Evolutionary conservation across 2,888 invertebrate species (phyloP).

Genomic region (Drosophila stalkeri): DNA sequence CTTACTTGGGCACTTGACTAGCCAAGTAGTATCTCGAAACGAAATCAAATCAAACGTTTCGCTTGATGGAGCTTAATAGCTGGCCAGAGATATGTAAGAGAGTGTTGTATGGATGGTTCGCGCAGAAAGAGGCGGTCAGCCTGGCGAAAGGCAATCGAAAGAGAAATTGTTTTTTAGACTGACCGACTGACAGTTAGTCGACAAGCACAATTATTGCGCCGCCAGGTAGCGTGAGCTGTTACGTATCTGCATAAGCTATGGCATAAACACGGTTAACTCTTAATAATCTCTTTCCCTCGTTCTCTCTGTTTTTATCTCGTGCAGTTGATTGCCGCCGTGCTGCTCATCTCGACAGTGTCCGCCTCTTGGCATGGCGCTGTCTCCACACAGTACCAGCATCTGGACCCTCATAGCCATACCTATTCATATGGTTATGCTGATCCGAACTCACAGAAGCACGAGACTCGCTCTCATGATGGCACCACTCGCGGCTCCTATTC

Average conservation of each 20-base stretch:
- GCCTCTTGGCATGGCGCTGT: constrained; percentile 84
- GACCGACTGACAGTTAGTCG: constrained; percentile 33
- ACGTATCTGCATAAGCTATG: constrained; percentile 36
- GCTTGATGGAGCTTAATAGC: constrained; percentile 49
- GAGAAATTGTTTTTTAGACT: constrained; percentile 35
- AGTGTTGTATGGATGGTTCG: constrained; percentile 31
- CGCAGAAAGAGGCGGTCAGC: constrained; percentile 10
- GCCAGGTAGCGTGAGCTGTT: constrained; percentile 32
- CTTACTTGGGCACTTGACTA: constrained; percentile 34
- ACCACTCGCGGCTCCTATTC: constrained; percentile 89
- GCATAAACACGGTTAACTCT: constrained; percentile 9
- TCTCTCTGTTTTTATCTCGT: not conserved
- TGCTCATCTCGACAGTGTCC: constrained; percentile 83
- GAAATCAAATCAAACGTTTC: constrained; percentile 71
- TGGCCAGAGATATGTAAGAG: constrained; percentile 22
- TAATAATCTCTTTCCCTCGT: not conserved
- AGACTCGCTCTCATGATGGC: constrained; percentile 87
- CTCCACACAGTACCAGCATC: constrained; percentile 87
- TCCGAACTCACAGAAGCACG: constrained; percentile 88
- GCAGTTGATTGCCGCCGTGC: constrained; percentile 82
- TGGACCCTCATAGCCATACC: constrained; percentile 87
- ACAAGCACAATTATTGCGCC: constrained; percentile 37
- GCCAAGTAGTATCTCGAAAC: constrained; percentile 51
- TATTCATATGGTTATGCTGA: constrained; percentile 89
- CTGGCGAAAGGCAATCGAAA: constrained; percentile 48